Percentiles rank a stretch among this genome's conserved stretches.
phyloP scores from a whole-genome alignment of 2,113 vertebrate species.

The Chauna torquata region DNA sequence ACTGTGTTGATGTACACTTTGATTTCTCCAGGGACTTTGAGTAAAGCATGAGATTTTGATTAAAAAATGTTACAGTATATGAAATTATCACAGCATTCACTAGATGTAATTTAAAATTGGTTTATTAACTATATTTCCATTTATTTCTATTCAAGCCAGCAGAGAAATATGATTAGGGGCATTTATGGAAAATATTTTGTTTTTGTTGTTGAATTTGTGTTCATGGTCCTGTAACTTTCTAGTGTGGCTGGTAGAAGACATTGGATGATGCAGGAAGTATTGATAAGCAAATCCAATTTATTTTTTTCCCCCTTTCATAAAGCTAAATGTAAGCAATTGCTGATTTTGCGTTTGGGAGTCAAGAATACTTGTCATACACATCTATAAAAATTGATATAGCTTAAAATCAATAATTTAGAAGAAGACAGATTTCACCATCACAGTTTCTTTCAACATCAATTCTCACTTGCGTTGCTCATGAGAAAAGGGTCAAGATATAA shows the following conservation, averaged over 20 bases:
- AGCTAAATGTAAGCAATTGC: not conserved
- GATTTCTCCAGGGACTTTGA: not conserved
- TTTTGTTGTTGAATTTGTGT: not conserved
- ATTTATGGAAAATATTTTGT: fast-evolving
- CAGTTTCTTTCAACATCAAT: not conserved
- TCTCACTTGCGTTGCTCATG: not conserved
- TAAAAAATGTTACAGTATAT: not conserved
- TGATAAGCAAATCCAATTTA: not conserved
- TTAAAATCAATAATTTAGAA: not conserved
- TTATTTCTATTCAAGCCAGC: not conserved
- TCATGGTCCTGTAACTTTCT: not conserved
- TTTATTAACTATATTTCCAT: not conserved
- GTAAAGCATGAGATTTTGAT: not conserved
- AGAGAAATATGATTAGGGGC: not conserved
- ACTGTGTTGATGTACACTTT: not conserved
- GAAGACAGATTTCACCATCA: not conserved
- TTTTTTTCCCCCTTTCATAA: not conserved
- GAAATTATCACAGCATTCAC: not conserved
- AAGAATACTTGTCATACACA: not conserved
- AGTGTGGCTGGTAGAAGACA: not conserved
- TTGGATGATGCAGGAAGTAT: not conserved
- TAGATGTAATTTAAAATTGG: not conserved
- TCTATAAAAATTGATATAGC: not conserved
- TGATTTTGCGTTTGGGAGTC: not conserved
- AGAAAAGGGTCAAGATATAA: not conserved